Percentiles rank a stretch among this genome's conserved stretches.
Conservation (phyloP, 1,140 invertebrate genomes). For the Lethrus apterus region DNA sequence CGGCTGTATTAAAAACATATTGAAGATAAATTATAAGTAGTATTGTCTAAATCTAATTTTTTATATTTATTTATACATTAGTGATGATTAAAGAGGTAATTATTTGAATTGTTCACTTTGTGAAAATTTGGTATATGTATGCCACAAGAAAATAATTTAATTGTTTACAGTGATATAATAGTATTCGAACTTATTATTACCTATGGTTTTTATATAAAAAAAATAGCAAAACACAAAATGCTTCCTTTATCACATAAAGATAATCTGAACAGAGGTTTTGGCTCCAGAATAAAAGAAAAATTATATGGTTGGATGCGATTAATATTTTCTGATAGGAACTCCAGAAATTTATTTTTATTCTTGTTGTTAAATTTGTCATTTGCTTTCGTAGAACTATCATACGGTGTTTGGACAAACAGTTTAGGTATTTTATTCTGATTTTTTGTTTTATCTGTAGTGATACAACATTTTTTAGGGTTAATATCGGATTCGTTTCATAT, state of each 20-base stretch:
- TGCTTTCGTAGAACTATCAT: slow-evolving; percentile 92
- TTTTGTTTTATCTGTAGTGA: not conserved
- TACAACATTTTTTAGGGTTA: slow-evolving; percentile 55
- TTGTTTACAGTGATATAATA: too few relatives aligned
- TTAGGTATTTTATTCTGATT: slow-evolving; percentile 49
- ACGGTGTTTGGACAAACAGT: slow-evolving; percentile 95
- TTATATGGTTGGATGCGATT: slow-evolving; percentile 71
- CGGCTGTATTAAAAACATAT: slow-evolving; percentile 10
- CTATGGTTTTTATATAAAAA: too few relatives aligned
- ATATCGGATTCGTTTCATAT: slow-evolving; percentile 99
- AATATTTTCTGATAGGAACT: slow-evolving; percentile 88
- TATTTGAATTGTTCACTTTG: slow-evolving; percentile 6
- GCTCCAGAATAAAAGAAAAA: slow-evolving; percentile 62
- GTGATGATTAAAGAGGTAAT: slow-evolving; percentile 1
- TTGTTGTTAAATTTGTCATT: slow-evolving; percentile 89
- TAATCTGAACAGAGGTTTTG: slow-evolving; percentile 48
- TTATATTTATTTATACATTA: slow-evolving; percentile 10
- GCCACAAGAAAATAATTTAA: too few relatives aligned
- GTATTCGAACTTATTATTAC: too few relatives aligned
- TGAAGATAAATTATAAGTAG: too few relatives aligned
- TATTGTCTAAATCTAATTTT: slow-evolving; percentile 12
- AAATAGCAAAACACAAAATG: too few relatives aligned
- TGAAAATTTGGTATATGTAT: not conserved
- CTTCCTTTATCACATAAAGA: slow-evolving; percentile 72
- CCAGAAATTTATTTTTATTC: slow-evolving; percentile 92